A percentile compares a stretch with the other conserved stretches of the same genome.
These are phyloP conservation scores for Chinchilla lanigera DNA, from an alignment of 2,113 vertebrate genomes.

Conservation along the genomic window DNA sequence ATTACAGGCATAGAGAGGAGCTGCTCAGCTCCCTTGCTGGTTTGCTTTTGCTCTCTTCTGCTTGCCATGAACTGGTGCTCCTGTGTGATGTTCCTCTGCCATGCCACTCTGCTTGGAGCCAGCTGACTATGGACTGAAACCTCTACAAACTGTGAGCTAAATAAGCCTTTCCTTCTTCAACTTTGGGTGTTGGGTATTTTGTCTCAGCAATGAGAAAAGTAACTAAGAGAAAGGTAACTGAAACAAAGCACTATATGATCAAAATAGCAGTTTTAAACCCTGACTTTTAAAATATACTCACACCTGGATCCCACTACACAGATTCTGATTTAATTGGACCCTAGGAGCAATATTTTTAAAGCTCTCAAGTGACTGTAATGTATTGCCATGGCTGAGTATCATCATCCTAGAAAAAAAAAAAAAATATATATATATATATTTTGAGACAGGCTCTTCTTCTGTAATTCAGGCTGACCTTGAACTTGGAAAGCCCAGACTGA, in stretches of 20 bases:
- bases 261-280: neutral
- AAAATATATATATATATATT: neutral
- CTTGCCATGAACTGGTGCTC: neutral
- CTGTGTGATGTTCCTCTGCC: neutral
- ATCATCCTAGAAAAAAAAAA: neutral
- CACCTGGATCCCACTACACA: neutral
- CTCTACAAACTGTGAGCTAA: neutral
- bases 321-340: slow-evolving; percentile 7
- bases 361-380: neutral
- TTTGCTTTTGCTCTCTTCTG: neutral
- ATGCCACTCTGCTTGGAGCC: neutral
- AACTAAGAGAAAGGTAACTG: neutral
- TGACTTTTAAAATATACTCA: slow-evolving; percentile 15
- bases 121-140: neutral
- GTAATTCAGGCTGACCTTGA: neutral
- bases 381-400: neutral
- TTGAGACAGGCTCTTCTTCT: neutral
- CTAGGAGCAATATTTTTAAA: neutral
- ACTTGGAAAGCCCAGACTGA: neutral
- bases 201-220: neutral
- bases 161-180: neutral
- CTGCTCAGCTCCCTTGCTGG: neutral
- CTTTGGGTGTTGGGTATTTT: neutral
- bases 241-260: neutral
- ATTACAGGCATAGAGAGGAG: neutral